Percentiles rank a stretch among this genome's conserved stretches.
Evolutionary conservation across 2,113 vertebrate genomes (phyloP).

Genomic region (Haliaeetus leucogaster): DNA sequence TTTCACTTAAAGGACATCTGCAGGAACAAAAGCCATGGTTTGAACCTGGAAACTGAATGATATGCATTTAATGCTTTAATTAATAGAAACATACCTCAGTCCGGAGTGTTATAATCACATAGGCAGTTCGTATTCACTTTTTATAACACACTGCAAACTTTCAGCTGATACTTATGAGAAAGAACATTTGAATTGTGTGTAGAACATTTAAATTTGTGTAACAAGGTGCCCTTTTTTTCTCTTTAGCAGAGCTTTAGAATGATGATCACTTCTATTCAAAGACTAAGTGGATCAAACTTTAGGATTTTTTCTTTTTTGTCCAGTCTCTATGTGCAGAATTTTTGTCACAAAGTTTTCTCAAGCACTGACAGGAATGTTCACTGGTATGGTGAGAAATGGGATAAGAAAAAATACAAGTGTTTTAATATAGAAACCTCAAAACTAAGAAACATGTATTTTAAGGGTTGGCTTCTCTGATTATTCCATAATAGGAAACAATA

Average conservation of each 20-base stretch:
- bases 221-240: neutral
- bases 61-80: neutral
- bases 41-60: neutral
- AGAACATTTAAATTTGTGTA: neutral
- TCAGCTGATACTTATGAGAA: neutral
- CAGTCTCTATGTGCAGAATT: neutral
- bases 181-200: neutral
- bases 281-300: neutral
- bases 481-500: neutral
- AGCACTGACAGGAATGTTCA: neutral
- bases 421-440: neutral
- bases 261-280: neutral
- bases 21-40: neutral
- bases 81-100: neutral
- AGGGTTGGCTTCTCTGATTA: neutral
- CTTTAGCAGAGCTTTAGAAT: neutral
- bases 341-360: neutral
- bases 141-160: neutral
- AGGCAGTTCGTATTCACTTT: neutral
- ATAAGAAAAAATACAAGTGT: neutral
- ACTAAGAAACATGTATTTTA: neutral
- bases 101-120: neutral
- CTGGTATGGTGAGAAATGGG: neutral
- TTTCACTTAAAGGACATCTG: neutral
- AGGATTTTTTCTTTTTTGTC: neutral